phyloP scores from a whole-genome alignment of 2,113 vertebrate species.

The Vireo altiloquus region DNA sequence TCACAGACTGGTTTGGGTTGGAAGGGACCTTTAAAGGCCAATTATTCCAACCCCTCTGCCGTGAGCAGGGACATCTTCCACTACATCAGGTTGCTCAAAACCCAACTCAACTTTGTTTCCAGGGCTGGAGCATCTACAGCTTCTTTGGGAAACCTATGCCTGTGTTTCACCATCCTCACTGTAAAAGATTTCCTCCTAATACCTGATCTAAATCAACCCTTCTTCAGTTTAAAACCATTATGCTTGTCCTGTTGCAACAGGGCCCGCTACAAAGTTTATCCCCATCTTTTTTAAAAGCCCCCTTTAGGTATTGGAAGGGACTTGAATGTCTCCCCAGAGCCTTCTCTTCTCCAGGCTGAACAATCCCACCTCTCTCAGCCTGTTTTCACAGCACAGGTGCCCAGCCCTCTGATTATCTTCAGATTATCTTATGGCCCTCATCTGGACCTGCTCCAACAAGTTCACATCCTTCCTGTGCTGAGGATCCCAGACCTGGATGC shows the following conservation, averaged over 20 bases:
- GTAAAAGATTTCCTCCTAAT: not conserved
- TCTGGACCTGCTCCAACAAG: not conserved
- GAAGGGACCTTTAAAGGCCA: not conserved
- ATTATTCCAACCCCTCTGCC: not conserved
- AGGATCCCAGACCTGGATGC: not conserved
- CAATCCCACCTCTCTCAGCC: not conserved
- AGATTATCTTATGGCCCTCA: not conserved
- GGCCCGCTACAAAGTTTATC: not conserved
- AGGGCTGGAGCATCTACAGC: not conserved
- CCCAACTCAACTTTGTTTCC: not conserved
- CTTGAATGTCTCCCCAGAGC: not conserved
- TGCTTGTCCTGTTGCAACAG: not conserved
- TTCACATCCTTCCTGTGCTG: not conserved
- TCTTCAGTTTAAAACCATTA: not conserved
- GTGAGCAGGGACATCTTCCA: not conserved
- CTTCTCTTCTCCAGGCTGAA: not conserved
- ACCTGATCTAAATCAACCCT: not conserved
- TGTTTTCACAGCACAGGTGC: not conserved
- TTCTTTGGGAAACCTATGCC: not conserved
- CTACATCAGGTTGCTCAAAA: not conserved
- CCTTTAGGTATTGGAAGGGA: not conserved
- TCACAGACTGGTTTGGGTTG: not conserved
- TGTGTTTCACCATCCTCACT: not conserved
- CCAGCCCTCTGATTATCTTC: not conserved
- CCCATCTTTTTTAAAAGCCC: not conserved